Evolutionary conservation across 2,888 invertebrate genomes (phyloP), one percentile per base, ranked within the genome.

Genomic region (Epinotia brunnichana): DNA sequence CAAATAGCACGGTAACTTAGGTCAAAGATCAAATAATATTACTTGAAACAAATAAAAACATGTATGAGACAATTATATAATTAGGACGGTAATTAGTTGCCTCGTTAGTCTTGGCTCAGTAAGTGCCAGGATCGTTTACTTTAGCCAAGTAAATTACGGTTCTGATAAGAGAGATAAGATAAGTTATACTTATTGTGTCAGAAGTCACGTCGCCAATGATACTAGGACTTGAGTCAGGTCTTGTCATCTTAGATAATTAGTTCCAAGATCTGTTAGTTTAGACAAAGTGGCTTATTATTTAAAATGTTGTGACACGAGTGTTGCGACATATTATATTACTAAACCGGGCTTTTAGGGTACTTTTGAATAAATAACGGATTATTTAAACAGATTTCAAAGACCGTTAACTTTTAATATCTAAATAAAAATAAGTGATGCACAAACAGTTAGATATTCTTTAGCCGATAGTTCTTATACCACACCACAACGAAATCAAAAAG

Each of bases 1-100:
- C 29, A 48, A 62, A 63, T 70, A 62, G 44, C 48, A 57, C 29
- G 29, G 29, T n/a, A 44, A 69, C 69, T 29, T 62, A 62, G 10
- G 29, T 54, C 21, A 59, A 53, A 61, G 15, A 61, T 39, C 19
- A 59, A 60, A 68, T 39, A 60, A 69, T 39, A 21, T 41, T 64
- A 39, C 17, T 17, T 53, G 11, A 19, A 29, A 67, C 2, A 67
- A 56, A 17, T 19, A 56, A 48, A 48, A 44, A 67, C 13, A 61
- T 61, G 51, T 41, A 61, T 9, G 60, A 53, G 13, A 61, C 41
- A 41, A 9, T 61, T 13, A 62, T 17, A 3, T 53, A 53, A 13
- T 10, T 11, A 62, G n/a, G 24, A 29, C 41, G 17, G 29, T 64
- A 64, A 53, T 64, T 19, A 53, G 53, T 19, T 54, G 53, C n/a